A percentile compares a stretch with the other conserved stretches of the same genome.
Evolutionary conservation across 1,140 invertebrate genomes (phyloP).

Genomic region (Episyrphus balteatus): DNA sequence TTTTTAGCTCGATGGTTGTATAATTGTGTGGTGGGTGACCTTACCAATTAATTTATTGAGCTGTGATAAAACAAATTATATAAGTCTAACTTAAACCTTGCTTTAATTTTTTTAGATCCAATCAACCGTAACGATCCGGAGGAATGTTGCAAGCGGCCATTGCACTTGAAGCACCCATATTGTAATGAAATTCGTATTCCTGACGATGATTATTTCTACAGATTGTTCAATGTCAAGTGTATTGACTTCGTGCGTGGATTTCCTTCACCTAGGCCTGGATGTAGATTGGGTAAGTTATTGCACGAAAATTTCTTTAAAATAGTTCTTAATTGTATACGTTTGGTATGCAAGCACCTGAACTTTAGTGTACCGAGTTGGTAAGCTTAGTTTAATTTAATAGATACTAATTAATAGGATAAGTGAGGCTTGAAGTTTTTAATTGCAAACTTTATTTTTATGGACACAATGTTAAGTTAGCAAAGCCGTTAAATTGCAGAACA

Average conservation of each 20-base stretch:
- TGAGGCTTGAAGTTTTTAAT: too few species aligned
- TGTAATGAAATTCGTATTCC: conserved; percentile 85
- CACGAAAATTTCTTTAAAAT: not conserved
- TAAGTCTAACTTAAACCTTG: not conserved
- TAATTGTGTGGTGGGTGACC: not conserved
- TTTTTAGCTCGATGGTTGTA: not conserved
- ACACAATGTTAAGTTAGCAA: too few species aligned
- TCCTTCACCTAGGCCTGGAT: conserved; percentile 69
- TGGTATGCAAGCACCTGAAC: too few species aligned
- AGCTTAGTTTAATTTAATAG: too few species aligned
- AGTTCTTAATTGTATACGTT: too few species aligned
- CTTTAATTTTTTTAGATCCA: conserved; percentile 48
- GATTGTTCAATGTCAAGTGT: conserved; percentile 69
- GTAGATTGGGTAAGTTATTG: conserved; percentile 57
- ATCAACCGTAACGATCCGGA: conserved; percentile 75
- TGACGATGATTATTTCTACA: conserved; percentile 84
- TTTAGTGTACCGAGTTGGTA: too few species aligned
- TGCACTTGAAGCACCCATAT: conserved; percentile 73
- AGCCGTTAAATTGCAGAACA: too few species aligned
- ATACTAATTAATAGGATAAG: too few species aligned
- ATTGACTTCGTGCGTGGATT: conserved; percentile 81
- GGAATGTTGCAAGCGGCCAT: conserved; percentile 70
- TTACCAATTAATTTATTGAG: not conserved
- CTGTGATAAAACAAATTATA: not conserved
- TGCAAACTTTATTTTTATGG: too few species aligned